Evolutionary conservation across 2,113 vertebrate genomes (phyloP), one percentile per base, ranked within the genome.

Genomic region (Pterocles gutturalis): DNA sequence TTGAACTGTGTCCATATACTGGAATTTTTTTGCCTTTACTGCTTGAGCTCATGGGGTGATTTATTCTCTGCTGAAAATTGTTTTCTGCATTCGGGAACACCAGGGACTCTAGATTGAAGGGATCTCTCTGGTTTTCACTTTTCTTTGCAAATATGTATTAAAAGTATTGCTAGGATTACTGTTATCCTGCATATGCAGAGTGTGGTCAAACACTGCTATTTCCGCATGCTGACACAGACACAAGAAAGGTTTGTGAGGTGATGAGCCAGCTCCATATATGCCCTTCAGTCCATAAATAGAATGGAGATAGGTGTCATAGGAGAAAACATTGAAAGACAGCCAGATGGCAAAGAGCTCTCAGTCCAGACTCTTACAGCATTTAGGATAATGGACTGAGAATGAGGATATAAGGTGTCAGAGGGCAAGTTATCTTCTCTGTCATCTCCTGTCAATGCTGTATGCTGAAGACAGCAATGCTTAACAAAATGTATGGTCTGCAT

Each of bases 261-360:
- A 45, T 80, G 43, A 85, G 9, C 54, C 51, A 77, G 19, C 41
- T 88, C 49, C 31, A 17, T 33, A 49, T 20, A 19, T 83, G 62
- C 34, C 55, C 70, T 88, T 90, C 51, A 78, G 33, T 73, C 54
- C 24, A 18, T 83, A 96, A 94, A 94, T 88, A 96, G 90, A 76
- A 77, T 19, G 9, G n/a, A 94, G 84, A 90, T 91, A 94, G 34
- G 28, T 78, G 82, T 80, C 10, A 4, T 17, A 66, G 46, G 38
- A 94, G 53, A 80, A 94, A 83, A 75, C 31, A 62, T 0, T 73
- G 84, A 90, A 85, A 93, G 79, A 60, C 85, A 92, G 82, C 82
- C 92, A 95, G 48, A 81, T 64, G 86, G 51, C 76, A 81, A 90
- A 85, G 75, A 88, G 58, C 87, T 90, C 58, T 90, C 43, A 9